phyloP scores from a whole-genome alignment of 2,113 vertebrate genomes.

The Bungarus multicinctus region DNA sequence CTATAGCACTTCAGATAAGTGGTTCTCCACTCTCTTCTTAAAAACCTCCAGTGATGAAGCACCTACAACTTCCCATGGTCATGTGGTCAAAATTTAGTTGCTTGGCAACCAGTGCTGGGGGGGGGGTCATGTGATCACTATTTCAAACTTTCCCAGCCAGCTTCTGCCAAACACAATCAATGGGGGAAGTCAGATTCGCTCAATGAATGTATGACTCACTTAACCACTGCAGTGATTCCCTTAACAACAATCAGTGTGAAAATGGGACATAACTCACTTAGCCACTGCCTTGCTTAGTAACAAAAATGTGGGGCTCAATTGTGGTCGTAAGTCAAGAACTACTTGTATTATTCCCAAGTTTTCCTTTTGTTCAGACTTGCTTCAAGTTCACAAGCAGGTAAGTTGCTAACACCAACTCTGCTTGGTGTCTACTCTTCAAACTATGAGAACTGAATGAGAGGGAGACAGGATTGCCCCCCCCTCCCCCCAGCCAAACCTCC shows the following conservation, averaged over 20 bases:
- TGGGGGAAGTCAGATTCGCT: neutral
- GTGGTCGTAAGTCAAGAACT: neutral
- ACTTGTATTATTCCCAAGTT: neutral
- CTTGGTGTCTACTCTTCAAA: neutral
- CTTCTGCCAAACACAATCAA: neutral
- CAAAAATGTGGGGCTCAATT: neutral
- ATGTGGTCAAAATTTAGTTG: neutral
- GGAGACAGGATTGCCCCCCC: neutral
- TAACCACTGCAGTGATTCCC: too few species aligned
- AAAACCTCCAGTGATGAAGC: too few species aligned
- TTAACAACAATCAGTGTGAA: neutral
- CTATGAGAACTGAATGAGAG: neutral
- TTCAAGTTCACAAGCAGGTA: neutral
- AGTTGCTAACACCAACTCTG: neutral
- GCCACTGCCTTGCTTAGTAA: neutral
- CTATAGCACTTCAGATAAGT: too few species aligned
- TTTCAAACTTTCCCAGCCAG: neutral
- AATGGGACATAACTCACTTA: neutral
- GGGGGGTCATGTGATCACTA: neutral
- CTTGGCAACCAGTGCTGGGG: neutral
- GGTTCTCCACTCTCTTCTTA: too few species aligned
- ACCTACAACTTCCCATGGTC: neutral
- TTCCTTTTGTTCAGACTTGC: neutral
- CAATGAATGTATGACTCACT: neutral
- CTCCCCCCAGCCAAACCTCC: neutral